phyloP scores from a whole-genome alignment of 1,140 invertebrate genomes.

The Arctopsyche grandis region DNA sequence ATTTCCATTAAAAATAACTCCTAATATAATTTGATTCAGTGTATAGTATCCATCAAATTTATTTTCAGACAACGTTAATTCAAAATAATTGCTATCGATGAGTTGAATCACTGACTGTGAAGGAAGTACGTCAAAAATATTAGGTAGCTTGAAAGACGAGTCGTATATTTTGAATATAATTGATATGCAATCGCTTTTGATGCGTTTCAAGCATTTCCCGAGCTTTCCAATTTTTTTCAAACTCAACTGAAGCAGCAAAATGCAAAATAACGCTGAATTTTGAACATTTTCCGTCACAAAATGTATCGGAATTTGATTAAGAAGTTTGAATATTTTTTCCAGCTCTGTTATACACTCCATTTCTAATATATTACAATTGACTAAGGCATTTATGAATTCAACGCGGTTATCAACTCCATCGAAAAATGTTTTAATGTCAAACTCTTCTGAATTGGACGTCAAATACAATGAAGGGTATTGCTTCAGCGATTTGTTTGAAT shows the following conservation, averaged over 20 bases:
- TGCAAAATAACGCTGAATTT: conserved; percentile 31
- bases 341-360: conserved; percentile 13
- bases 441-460: conserved; percentile 37
- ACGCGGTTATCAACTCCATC: conserved; percentile 9
- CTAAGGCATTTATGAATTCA: conserved; percentile 24
- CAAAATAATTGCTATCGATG: conserved; percentile 37
- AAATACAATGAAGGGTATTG: conserved; percentile 42
- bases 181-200: conserved; percentile 38
- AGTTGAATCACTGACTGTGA: conserved; percentile 12
- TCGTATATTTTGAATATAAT: conserved; percentile 49
- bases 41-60: conserved; percentile 33
- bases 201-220: conserved; percentile 25
- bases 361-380: conserved; percentile 37
- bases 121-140: conserved; percentile 43
- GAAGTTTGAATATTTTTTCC: conserved; percentile 34
- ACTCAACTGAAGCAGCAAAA: conserved; percentile 29
- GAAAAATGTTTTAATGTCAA: conserved; percentile 42
- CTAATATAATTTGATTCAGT: conserved; percentile 43
- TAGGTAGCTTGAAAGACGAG: conserved; percentile 41
- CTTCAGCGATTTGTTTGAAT: conserved; percentile 40
- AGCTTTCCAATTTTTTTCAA: conserved; percentile 7
- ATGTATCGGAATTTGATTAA: conserved; percentile 42
- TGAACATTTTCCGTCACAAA: conserved; percentile 48
- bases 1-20: conserved; percentile 38
- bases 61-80: conserved; percentile 31